Percentiles rank a stretch among this genome's conserved stretches.
Conservation (phyloP, 2,888 invertebrate species). For the Cheilosia grossa region DNA sequence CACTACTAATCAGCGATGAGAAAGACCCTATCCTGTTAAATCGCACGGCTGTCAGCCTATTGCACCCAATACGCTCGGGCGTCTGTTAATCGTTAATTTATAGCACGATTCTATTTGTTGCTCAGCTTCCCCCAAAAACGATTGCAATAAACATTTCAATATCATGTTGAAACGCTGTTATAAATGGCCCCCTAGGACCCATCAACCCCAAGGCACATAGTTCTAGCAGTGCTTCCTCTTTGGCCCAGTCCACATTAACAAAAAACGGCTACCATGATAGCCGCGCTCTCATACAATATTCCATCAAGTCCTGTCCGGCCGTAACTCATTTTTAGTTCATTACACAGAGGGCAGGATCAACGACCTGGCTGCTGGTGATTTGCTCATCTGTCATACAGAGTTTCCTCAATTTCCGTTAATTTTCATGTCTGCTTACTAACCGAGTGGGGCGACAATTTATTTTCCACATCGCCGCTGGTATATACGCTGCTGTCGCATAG, state of each 20-base stretch:
- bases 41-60: too few relatives aligned
- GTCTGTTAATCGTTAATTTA: too few relatives aligned
- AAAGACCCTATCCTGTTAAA: too few relatives aligned
- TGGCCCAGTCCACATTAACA: background rate
- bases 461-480: slow-evolving; percentile 36
- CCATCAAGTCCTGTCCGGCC: slow-evolving; percentile 20
- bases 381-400: slow-evolving; percentile 59
- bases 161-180: slow-evolving; percentile 41
- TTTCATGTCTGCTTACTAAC: slow-evolving; percentile 11
- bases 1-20: too few relatives aligned
- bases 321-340: slow-evolving; percentile 67
- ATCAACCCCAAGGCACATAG: background rate
- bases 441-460: slow-evolving; percentile 60
- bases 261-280: background rate
- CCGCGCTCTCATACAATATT: background rate
- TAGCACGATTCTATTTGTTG: too few relatives aligned
- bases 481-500: background rate
- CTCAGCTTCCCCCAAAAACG: too few relatives aligned
- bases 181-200: background rate
- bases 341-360: slow-evolving; percentile 52
- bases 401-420: slow-evolving; percentile 70
- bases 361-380: slow-evolving; percentile 68
- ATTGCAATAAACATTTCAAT: slow-evolving; percentile 27
- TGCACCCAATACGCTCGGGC: too few relatives aligned
- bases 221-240: background rate